These are phyloP conservation scores for Aspidapion aeneum DNA, from an alignment of 2,888 invertebrate species.

Conservation along the genomic window DNA sequence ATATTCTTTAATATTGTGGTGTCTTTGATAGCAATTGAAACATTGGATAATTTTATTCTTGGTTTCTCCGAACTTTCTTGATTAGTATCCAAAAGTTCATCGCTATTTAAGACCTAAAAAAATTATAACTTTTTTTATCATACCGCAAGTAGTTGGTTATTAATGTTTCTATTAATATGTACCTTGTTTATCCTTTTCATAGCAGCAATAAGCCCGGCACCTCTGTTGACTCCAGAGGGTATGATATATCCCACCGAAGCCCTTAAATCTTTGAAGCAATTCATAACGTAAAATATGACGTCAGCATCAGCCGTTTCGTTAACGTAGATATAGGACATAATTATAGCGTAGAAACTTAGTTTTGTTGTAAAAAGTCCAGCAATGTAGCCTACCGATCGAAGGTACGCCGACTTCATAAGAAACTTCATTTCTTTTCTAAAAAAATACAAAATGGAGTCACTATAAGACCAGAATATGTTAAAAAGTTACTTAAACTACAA, in stretches of 20 bases:
- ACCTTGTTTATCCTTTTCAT: constrained; percentile 32
- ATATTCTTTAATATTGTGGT: constrained; percentile 46
- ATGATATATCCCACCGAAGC: constrained; percentile 28
- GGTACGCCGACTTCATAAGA: constrained; percentile 28
- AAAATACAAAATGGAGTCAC: constrained; percentile 10
- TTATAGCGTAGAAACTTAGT: constrained; percentile 33
- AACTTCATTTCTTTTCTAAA: constrained; percentile 33
- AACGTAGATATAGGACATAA: constrained; percentile 34
- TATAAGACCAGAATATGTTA: not conserved
- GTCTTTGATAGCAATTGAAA: constrained; percentile 32
- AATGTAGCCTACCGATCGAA: constrained; percentile 36
- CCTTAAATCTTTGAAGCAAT: constrained; percentile 29
- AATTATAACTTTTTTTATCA: not conserved
- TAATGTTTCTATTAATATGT: too few species aligned
- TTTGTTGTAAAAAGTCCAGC: constrained; percentile 35
- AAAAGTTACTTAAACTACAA: too few species aligned
- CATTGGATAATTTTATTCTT: constrained; percentile 31
- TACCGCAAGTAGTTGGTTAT: too few species aligned
- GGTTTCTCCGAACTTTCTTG: constrained; percentile 32
- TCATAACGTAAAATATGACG: constrained; percentile 33
- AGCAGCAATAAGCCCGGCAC: constrained; percentile 34
- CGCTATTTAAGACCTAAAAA: constrained; percentile 40
- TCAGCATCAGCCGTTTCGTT: constrained; percentile 32
- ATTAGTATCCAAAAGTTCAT: constrained; percentile 39
- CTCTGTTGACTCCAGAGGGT: constrained; percentile 30